Percentiles rank a stretch among this genome's conserved stretches.
These are phyloP conservation scores for Phyllotreta striolata DNA, from an alignment of 2,888 invertebrate species.

Conservation along the genomic window DNA sequence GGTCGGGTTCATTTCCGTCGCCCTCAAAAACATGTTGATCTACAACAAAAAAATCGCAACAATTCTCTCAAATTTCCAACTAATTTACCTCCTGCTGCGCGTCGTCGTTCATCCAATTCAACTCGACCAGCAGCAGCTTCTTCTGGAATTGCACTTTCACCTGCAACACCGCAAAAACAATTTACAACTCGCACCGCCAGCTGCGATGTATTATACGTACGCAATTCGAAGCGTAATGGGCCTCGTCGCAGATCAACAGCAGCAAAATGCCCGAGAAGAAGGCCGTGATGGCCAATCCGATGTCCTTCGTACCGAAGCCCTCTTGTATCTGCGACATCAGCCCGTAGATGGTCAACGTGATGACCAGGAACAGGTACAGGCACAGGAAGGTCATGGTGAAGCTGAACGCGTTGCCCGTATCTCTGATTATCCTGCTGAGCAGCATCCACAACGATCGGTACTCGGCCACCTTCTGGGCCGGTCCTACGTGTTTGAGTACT, in stretches of 20 bases:
- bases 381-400: conserved; percentile 74
- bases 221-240: conserved; percentile 76
- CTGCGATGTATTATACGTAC: conserved; percentile 60
- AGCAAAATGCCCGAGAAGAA: conserved; percentile 70
- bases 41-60: conserved; percentile 41
- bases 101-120: conserved; percentile 80
- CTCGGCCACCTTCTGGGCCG: conserved; percentile 73
- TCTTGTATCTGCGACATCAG: conserved; percentile 76
- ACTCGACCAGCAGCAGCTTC: conserved; percentile 74
- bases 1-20: conserved; percentile 80
- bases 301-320: conserved; percentile 76
- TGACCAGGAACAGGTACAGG: conserved; percentile 75
- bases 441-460: conserved; percentile 77
- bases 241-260: conserved; percentile 79
- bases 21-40: conserved; percentile 78
- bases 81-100: conserved; percentile 70
- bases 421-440: conserved; percentile 71
- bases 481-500: conserved; percentile 73
- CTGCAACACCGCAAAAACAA: conserved; percentile 54
- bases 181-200: conserved; percentile 2
- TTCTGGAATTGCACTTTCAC: conserved; percentile 77
- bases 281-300: conserved; percentile 74
- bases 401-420: conserved; percentile 73
- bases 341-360: conserved; percentile 78
- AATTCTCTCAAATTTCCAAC: not conserved